Conservation (phyloP, 2,888 invertebrate genomes). For the Melanostoma scalare region DNA sequence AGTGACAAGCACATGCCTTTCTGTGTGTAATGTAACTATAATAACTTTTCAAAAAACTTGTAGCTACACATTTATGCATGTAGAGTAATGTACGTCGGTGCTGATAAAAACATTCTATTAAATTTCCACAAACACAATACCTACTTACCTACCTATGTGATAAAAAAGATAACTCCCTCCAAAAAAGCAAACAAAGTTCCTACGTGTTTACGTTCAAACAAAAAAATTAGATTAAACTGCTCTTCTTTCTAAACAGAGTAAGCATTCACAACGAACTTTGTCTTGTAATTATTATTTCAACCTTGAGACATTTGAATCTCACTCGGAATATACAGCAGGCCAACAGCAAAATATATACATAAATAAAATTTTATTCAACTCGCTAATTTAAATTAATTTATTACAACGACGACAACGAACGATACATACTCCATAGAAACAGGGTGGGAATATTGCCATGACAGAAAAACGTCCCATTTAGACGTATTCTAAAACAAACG, state of each 20-base stretch:
- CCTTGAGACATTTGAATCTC: constrained; percentile 51
- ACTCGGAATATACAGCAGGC: constrained; percentile 10
- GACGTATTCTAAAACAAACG: constrained; percentile 40
- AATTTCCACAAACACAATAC: constrained; percentile 38
- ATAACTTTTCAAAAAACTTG: too few species aligned
- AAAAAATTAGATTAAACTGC: background rate
- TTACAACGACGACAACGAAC: constrained; percentile 24
- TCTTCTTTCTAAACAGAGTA: constrained; percentile 11
- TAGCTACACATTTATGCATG: background rate
- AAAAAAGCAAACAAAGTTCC: constrained; percentile 19
- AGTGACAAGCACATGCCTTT: background rate
- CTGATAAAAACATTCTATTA: constrained; percentile 38
- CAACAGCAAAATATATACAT: constrained; percentile 32
- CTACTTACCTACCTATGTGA: constrained; percentile 23
- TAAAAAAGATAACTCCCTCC: constrained; percentile 57
- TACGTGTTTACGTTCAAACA: background rate
- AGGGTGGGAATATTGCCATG: constrained; percentile 49
- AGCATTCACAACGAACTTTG: background rate
- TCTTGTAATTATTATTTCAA: constrained; percentile 51
- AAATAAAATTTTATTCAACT: constrained; percentile 49
- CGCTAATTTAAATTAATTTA: constrained; percentile 53
- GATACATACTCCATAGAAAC: constrained; percentile 9
- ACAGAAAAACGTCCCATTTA: constrained; percentile 35
- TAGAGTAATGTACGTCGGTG: constrained; percentile 20
- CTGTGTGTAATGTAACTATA: background rate